Percentiles rank a stretch among this genome's conserved stretches.
phyloP scores from a whole-genome alignment of 2,888 invertebrate species.

The Cecidostiba fungosa region DNA sequence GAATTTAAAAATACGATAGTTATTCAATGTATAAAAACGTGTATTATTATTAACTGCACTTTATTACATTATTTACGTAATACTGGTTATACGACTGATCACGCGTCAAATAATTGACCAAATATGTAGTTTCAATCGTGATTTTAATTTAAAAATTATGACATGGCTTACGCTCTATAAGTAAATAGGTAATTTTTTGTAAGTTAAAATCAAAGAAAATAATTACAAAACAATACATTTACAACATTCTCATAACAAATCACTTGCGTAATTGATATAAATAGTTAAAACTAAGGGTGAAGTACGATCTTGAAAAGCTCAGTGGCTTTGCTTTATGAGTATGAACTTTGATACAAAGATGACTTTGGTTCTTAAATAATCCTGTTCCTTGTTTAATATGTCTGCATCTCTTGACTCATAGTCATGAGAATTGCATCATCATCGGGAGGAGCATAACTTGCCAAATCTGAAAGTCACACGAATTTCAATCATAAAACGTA shows the following conservation, averaged over 20 bases:
- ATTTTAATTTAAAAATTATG: not conserved
- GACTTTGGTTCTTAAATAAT: conserved; percentile 29
- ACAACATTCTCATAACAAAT: conserved; percentile 27
- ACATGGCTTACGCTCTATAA: not conserved
- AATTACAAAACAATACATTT: conserved; percentile 9
- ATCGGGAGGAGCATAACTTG: conserved; percentile 84
- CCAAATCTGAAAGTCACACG: conserved; percentile 77
- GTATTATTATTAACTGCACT: conserved; percentile 9
- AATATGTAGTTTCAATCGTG: not conserved
- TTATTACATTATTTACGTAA: conserved; percentile 30
- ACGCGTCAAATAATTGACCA: conserved; percentile 15
- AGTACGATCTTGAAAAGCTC: conserved; percentile 34
- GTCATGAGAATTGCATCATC: conserved; percentile 87
- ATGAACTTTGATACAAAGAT: conserved; percentile 26
- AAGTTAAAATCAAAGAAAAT: conserved; percentile 20
- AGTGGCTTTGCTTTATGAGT: not conserved
- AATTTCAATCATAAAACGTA: conserved; percentile 7
- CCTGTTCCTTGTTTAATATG: conserved; percentile 69
- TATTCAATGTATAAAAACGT: conserved; percentile 25
- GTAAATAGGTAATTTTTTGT: not conserved
- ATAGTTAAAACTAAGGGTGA: conserved; percentile 12
- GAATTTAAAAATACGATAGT: not conserved
- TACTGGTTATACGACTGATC: conserved; percentile 31
- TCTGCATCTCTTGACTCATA: conserved; percentile 78
- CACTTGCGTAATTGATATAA: conserved; percentile 4